Conservation (phyloP, 2,888 invertebrate species). For the Diadegma fenestrale region DNA sequence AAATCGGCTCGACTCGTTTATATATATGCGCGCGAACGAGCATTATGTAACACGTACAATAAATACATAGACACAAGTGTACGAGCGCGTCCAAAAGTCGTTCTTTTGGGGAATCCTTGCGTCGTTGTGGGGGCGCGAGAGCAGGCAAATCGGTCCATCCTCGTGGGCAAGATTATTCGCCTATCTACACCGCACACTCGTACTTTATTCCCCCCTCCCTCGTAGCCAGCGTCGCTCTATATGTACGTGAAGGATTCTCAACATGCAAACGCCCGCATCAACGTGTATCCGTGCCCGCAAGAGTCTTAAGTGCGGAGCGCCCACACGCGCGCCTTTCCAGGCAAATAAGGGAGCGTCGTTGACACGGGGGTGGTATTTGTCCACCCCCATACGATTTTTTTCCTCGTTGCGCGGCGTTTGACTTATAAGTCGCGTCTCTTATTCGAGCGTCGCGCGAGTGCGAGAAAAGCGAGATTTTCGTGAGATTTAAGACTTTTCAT, state of each 20-base stretch:
- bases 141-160: slow-evolving; percentile 70
- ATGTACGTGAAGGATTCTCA: not conserved
- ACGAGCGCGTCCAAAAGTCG: not conserved
- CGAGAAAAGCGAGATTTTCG: not conserved
- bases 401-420: not conserved
- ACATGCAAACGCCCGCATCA: not conserved
- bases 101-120: slow-evolving; percentile 48
- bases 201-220: slow-evolving; percentile 39
- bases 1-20: slow-evolving; percentile 66
- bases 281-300: slow-evolving; percentile 40
- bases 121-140: slow-evolving; percentile 36
- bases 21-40: slow-evolving; percentile 45
- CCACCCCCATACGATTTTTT: slow-evolving; percentile 20
- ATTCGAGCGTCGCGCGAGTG: not conserved
- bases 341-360: slow-evolving; percentile 70
- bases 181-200: slow-evolving; percentile 73
- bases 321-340: slow-evolving; percentile 55
- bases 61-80: not conserved
- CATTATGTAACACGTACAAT: slow-evolving; percentile 20
- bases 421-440: slow-evolving; percentile 4
- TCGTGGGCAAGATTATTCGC: slow-evolving; percentile 70
- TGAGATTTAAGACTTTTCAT: not conserved
- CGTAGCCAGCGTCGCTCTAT: not conserved
- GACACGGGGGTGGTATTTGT: slow-evolving; percentile 50
- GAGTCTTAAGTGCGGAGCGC: not conserved